phyloP scores from a whole-genome alignment of 1,140 invertebrate genomes.

The Trichogramma pretiosum region DNA sequence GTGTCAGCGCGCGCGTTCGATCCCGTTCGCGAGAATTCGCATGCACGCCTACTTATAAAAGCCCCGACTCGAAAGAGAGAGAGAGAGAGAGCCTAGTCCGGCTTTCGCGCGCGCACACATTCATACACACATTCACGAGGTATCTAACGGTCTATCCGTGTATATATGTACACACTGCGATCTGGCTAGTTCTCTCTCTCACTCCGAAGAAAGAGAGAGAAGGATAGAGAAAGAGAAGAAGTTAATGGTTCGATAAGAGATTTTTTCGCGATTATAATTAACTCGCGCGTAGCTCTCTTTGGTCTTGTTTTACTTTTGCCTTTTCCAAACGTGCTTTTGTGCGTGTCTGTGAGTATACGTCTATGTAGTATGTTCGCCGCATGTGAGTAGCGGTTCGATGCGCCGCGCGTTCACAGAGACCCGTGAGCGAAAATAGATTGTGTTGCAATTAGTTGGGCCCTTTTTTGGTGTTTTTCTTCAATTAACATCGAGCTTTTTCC shows the following conservation, averaged over 20 bases:
- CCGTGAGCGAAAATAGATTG: conserved; percentile 12
- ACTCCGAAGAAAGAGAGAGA: too few relatives aligned
- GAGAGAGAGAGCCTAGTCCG: not conserved
- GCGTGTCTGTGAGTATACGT: not conserved
- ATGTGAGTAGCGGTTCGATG: not conserved
- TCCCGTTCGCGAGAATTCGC: too few relatives aligned
- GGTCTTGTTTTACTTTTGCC: not conserved
- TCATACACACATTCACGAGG: too few relatives aligned
- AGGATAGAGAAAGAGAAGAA: conserved; percentile 11
- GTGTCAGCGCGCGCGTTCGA: too few relatives aligned
- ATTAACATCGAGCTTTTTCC: not conserved
- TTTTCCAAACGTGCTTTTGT: conserved; percentile 5
- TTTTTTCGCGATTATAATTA: conserved; percentile 19
- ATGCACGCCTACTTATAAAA: not conserved
- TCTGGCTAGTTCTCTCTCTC: too few relatives aligned
- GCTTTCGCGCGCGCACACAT: too few relatives aligned
- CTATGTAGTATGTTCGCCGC: not conserved
- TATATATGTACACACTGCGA: too few relatives aligned
- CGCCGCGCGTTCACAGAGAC: too few relatives aligned
- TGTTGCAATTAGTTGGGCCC: conserved; percentile 7
- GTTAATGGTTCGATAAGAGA: conserved; percentile 19
- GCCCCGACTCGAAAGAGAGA: not conserved
- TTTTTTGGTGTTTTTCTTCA: not conserved
- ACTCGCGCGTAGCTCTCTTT: conserved; percentile 2
- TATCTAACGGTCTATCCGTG: conserved; percentile 12